Conservation (phyloP, 2,113 vertebrate genomes). For the Pelusios castaneus region DNA sequence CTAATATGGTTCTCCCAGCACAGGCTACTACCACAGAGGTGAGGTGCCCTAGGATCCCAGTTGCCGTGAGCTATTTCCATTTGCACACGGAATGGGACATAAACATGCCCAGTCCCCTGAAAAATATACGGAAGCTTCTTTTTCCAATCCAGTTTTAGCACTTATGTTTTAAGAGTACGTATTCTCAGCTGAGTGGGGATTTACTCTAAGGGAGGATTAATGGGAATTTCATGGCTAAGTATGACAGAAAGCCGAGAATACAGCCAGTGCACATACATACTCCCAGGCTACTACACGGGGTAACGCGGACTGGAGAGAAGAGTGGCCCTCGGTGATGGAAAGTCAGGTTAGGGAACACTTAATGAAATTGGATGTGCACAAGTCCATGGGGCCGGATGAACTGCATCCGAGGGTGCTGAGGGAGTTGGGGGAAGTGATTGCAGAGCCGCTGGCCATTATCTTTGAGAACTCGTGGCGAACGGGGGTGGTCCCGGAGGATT, state of each 20-base stretch:
- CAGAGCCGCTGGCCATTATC: too few relatives aligned
- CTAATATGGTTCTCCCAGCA: neutral
- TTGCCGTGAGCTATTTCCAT: neutral
- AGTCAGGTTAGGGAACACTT: too few relatives aligned
- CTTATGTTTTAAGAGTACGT: rapidly evolving
- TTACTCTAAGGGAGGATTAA: neutral
- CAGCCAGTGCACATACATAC: neutral
- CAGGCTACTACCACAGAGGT: neutral
- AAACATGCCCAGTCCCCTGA: rapidly evolving
- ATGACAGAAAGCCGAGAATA: rapidly evolving
- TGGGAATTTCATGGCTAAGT: neutral
- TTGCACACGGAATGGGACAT: rapidly evolving
- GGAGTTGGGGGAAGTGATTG: too few relatives aligned
- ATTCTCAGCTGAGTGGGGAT: rapidly evolving
- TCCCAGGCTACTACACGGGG: too few relatives aligned
- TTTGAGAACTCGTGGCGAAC: too few relatives aligned
- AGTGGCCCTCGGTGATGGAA: too few relatives aligned
- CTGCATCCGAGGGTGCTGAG: too few relatives aligned
- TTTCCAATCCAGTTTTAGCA: rapidly evolving
- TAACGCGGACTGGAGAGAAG: too few relatives aligned
- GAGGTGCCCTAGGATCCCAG: neutral
- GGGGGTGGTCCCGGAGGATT: too few relatives aligned
- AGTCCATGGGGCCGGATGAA: too few relatives aligned
- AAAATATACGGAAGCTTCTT: neutral
- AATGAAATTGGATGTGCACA: too few relatives aligned